phyloP scores from a whole-genome alignment of 2,113 vertebrate species.

The Australoheros scitulus region DNA sequence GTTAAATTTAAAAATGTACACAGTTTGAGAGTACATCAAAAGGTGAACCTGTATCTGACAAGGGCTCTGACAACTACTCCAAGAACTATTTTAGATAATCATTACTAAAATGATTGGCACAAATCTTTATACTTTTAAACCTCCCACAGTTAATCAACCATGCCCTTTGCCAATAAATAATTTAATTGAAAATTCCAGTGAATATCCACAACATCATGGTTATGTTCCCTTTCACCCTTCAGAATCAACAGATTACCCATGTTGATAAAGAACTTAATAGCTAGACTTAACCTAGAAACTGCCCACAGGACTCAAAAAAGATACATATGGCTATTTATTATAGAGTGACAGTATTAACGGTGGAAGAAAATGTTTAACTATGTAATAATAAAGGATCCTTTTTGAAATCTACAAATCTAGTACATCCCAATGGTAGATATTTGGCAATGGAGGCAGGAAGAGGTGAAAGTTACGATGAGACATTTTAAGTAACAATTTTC shows the following conservation, averaged over 20 bases:
- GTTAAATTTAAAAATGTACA: too few species aligned
- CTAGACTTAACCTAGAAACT: constrained; percentile 76
- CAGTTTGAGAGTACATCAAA: neutral
- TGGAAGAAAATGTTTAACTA: constrained; percentile 62
- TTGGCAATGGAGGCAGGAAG: constrained; percentile 25
- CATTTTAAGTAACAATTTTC: constrained; percentile 12
- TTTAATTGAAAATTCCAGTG: constrained; percentile 50
- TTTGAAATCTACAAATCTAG: constrained; percentile 60
- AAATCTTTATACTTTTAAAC: neutral
- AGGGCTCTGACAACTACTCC: neutral
- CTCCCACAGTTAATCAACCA: neutral
- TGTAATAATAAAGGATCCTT: constrained; percentile 73
- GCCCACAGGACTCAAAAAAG: constrained; percentile 71
- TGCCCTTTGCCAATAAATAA: neutral
- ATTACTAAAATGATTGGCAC: neutral
- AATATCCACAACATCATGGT: constrained; percentile 49
- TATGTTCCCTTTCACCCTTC: constrained; percentile 3
- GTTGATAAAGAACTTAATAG: constrained; percentile 75
- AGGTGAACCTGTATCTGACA: neutral
- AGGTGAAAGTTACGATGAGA: neutral
- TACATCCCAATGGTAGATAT: constrained; percentile 51
- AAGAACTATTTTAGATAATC: neutral
- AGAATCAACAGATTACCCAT: constrained; percentile 50
- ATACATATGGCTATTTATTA: constrained; percentile 73
- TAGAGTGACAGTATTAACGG: constrained; percentile 57